Percentiles rank a stretch among this genome's conserved stretches.
Evolutionary conservation across 2,888 invertebrate species (phyloP).

Genomic region (Cephalotes varians): DNA sequence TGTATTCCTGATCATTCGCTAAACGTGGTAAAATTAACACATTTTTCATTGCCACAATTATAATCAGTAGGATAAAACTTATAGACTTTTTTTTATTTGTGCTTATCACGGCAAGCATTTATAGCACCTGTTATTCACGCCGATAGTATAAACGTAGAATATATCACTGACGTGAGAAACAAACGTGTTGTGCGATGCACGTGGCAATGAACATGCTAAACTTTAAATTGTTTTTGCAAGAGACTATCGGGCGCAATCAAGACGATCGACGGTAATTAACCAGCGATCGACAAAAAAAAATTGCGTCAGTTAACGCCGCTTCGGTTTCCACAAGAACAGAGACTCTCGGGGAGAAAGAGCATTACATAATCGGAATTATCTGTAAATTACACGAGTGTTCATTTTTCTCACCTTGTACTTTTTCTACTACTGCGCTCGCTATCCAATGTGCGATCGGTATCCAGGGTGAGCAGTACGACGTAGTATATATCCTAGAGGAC

Average conservation of each 20-base stretch:
- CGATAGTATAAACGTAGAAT: neutral
- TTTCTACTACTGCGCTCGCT: constrained; percentile 59
- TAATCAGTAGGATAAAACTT: neutral
- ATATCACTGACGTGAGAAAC: neutral
- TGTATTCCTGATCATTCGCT: neutral
- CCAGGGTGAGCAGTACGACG: constrained; percentile 57
- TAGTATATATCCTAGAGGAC: constrained; percentile 70
- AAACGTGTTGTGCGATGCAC: neutral
- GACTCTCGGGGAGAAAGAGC: neutral
- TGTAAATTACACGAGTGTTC: neutral
- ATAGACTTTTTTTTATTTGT: constrained; percentile 8
- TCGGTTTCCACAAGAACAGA: neutral
- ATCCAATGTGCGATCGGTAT: constrained; percentile 64
- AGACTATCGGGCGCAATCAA: neutral
- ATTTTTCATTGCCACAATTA: neutral
- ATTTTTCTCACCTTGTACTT: constrained; percentile 65
- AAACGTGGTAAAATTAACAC: neutral
- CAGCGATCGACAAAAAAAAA: neutral
- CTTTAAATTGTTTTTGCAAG: neutral
- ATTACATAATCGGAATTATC: neutral
- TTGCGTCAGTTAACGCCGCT: neutral
- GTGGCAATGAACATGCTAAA: neutral
- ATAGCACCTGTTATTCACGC: neutral
- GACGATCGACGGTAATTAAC: neutral
- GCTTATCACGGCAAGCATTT: neutral